Base-by-base conservation (phyloP, 2,797 vertebrate genomes). In the Valencia hispanica region DNA sequence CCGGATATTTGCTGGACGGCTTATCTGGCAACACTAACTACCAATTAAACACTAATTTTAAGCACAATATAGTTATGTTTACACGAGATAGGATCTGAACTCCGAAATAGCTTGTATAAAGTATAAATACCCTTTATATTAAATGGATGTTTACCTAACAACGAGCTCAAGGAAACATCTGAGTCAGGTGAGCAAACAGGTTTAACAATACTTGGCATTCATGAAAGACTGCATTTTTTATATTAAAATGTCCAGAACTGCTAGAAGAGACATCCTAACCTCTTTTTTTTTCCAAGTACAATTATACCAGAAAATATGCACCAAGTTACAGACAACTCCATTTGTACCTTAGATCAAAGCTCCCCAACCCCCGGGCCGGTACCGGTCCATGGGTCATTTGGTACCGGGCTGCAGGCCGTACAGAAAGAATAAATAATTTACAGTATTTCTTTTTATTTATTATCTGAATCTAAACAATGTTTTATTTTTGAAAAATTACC, bases 1-100 rank as follows among this genome's bases (percentile, higher is more conserved):
- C 61, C 22, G n/a, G 70, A 88, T 83, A 85, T 89, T 86, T 74
- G 75, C 39, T 25, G 30, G 70, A 72, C 43, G n/a, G 65, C 63
- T 82, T 73, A 79, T 84, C 55, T 83, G 53, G 27, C 70, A 69
- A 70, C 0, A 20, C 32, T 18, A 12, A 51, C 72, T 70, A 59
- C 45, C 18, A 78, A 82, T 77, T 20, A 14, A 66, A 50, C 69
- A 6, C 55, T 82, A 74, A 79, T 69, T 73, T 75, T 27, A 22
- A 48, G 36, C 11, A 65, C 55, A 69, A 75, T 32, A 11, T 72
- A 30, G 32, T 61, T 53, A 48, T 86, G 79, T 90, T 88, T 85
- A 81, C 80, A 70, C 12, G 10, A 81, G 53, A 71, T 79, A 84
- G 86, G 47, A 78, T 68, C 57, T 59, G 15, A 72, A 50, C 73